Conservation (phyloP, 2,797 vertebrate species). For the Chaetodon trifasciatus region DNA sequence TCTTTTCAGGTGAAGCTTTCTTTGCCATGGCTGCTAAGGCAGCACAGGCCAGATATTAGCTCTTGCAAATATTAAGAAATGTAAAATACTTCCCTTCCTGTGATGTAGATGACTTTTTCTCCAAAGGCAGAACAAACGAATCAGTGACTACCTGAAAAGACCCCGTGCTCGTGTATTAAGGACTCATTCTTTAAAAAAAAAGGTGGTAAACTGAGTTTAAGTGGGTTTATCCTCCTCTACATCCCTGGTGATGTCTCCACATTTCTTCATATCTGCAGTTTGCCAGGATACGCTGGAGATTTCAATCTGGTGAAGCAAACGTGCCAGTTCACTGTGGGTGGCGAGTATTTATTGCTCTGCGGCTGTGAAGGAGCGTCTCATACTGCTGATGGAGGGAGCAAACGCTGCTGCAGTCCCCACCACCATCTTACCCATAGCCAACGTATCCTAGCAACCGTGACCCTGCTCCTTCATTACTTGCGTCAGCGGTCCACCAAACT, state of each 20-base stretch:
- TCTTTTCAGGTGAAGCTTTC: not conserved
- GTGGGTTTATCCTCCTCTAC: conserved; percentile 15
- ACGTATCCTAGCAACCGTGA: conserved; percentile 81
- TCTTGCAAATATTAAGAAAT: not conserved
- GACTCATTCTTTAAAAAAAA: not conserved
- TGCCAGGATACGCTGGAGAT: conserved; percentile 39
- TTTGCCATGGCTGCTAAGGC: not conserved
- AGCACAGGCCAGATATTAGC: conserved; percentile 1
- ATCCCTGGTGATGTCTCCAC: conserved; percentile 14
- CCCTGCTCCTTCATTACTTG: conserved; percentile 72
- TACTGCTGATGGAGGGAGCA: conserved; percentile 63
- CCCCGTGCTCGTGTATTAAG: conserved; percentile 1
- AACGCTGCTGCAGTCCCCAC: conserved; percentile 67
- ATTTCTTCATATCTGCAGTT: conserved; percentile 27
- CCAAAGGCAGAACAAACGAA: not conserved
- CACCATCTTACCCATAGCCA: conserved; percentile 69
- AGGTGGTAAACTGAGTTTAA: not conserved
- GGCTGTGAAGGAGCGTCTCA: conserved; percentile 57
- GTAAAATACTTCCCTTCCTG: not conserved
- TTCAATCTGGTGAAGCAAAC: conserved; percentile 52
- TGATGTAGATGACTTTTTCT: not conserved
- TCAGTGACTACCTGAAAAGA: conserved; percentile 13
- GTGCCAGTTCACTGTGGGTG: conserved; percentile 64
- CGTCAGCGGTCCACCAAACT: conserved; percentile 73
- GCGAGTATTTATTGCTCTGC: conserved; percentile 64